Evolutionary conservation across 2,888 invertebrate genomes (phyloP).

Genomic region (Tiliacea aurago): DNA sequence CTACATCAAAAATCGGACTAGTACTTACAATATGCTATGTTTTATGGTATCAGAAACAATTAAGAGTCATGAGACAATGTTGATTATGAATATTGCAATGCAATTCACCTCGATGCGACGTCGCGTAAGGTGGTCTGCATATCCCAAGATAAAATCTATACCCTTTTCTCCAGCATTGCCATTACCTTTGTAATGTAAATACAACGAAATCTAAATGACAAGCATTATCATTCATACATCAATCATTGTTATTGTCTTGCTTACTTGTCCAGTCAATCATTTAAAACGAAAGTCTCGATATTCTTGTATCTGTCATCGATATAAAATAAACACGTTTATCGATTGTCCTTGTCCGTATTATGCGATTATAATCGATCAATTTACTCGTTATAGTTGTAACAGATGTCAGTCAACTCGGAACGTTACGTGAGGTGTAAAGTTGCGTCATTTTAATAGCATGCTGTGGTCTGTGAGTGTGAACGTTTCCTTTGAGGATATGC

Average conservation of each 20-base stretch:
- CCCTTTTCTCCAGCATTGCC: slow-evolving; percentile 43
- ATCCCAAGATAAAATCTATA: slow-evolving; percentile 43
- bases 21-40: no score
- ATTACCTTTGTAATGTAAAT: slow-evolving; percentile 50
- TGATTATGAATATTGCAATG: slow-evolving; percentile 19
- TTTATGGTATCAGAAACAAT: not conserved
- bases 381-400: slow-evolving; percentile 52
- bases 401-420: slow-evolving; percentile 49
- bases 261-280: slow-evolving; percentile 53
- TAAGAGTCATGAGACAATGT: slow-evolving; percentile 5
- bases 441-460: slow-evolving; percentile 19
- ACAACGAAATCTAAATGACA: slow-evolving; percentile 66
- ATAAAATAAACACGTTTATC: slow-evolving; percentile 58
- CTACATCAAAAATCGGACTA: no score
- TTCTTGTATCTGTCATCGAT: slow-evolving; percentile 63
- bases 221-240: slow-evolving; percentile 67
- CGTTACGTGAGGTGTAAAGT: slow-evolving; percentile 38
- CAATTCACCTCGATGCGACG: not conserved
- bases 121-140: slow-evolving; percentile 36
- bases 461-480: slow-evolving; percentile 14
- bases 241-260: slow-evolving; percentile 63
- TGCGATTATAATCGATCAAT: slow-evolving; percentile 57
- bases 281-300: slow-evolving; percentile 62
- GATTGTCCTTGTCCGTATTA: slow-evolving; percentile 56
- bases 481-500: slow-evolving; percentile 50